phyloP scores from a whole-genome alignment of 2,888 invertebrate species.

The Perithous albicinctus region DNA sequence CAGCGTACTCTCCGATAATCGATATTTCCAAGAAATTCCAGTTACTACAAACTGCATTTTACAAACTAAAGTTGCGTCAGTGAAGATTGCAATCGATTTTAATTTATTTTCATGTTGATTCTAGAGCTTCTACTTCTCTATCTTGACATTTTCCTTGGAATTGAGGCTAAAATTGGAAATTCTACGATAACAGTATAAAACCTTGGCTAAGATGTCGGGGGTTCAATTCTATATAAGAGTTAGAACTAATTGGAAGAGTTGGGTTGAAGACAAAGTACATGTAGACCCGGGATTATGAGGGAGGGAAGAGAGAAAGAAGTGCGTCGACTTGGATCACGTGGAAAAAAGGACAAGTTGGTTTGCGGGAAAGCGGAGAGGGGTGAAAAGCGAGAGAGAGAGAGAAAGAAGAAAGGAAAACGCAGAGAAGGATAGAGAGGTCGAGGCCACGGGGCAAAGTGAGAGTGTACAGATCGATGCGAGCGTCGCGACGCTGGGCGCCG shows the following conservation, averaged over 20 bases:
- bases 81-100: not conserved
- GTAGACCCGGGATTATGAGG: not conserved
- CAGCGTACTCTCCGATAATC: not conserved
- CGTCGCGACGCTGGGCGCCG: slow-evolving; percentile 66
- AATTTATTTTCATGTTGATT: not conserved
- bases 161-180: not conserved
- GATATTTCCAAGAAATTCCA: not conserved
- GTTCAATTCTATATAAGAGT: not conserved
- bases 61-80: not conserved
- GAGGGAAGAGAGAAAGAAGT: not conserved
- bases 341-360: not conserved
- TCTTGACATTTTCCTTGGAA: not conserved
- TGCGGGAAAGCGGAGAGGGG: slow-evolving; percentile 32
- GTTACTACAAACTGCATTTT: not conserved
- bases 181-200: not conserved
- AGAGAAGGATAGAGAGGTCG: slow-evolving; percentile 60
- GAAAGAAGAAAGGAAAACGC: too few species aligned
- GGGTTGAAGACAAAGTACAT: not conserved
- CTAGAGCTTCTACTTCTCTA: not conserved
- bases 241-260: not conserved
- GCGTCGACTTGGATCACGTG: not conserved
- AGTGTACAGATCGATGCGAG: slow-evolving; percentile 75
- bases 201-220: not conserved
- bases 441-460: slow-evolving; percentile 72
- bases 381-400: slow-evolving; percentile 26